Conservation (phyloP, 2,888 invertebrate genomes). For the Stenodera caucasica region DNA sequence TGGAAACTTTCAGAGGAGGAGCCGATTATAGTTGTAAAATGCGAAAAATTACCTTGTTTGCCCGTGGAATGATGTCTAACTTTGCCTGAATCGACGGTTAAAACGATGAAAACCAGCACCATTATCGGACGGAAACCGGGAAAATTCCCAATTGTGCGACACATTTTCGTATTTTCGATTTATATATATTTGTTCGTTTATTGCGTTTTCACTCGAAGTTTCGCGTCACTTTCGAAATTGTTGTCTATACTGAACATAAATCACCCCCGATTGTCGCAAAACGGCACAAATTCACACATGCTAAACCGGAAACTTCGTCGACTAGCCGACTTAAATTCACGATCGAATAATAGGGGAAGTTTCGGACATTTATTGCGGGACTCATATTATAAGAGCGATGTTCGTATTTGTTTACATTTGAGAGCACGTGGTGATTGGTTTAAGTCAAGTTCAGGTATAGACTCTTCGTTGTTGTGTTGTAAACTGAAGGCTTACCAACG, state of each 20-base stretch:
- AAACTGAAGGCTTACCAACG: conserved; percentile 42
- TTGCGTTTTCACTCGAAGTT: not conserved
- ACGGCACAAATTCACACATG: conserved; percentile 21
- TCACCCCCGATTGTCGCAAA: conserved; percentile 17
- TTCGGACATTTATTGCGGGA: not conserved
- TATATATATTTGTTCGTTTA: not conserved
- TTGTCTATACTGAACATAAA: conserved; percentile 21
- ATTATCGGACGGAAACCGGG: conserved; percentile 23
- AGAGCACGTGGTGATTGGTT: conserved; percentile 42
- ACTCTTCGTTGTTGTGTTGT: conserved; percentile 42
- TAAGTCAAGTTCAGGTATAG: conserved; percentile 36
- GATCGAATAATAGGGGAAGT: not conserved
- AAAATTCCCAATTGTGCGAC: conserved; percentile 27
- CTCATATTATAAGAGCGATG: not conserved
- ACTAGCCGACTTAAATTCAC: not conserved
- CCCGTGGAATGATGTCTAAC: conserved; percentile 39
- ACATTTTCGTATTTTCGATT: conserved; percentile 19
- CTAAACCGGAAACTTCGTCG: not conserved
- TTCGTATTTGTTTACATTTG: conserved; percentile 16
- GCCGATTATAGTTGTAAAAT: conserved; percentile 2
- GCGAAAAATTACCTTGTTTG: conserved; percentile 40
- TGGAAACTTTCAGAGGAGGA: no score
- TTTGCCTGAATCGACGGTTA: conserved; percentile 31
- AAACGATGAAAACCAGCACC: conserved; percentile 22
- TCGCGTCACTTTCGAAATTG: not conserved